Conservation (phyloP, 1,140 invertebrate genomes). For the Drosophila arizonae region DNA sequence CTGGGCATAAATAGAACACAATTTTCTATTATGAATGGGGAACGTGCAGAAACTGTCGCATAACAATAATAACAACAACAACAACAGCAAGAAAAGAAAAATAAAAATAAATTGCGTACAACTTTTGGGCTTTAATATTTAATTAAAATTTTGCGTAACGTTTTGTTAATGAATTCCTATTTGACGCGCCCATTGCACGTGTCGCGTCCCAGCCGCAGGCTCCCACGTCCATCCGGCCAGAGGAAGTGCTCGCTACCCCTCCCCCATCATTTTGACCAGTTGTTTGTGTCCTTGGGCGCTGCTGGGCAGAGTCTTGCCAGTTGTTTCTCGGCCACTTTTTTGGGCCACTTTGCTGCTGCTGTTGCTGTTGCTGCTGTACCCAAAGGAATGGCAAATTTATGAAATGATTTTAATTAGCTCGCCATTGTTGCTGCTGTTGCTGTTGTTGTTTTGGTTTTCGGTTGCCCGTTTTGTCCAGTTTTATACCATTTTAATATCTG, state of each 20-base stretch:
- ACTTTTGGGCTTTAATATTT: conserved; percentile 79
- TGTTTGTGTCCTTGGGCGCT: conserved; percentile 22
- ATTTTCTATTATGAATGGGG: conserved; percentile 52
- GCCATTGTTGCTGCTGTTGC: conserved; percentile 20
- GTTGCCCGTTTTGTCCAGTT: conserved; percentile 39
- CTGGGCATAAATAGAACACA: conserved; percentile 37
- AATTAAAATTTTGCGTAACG: conserved; percentile 81
- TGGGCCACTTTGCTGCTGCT: conserved; percentile 40
- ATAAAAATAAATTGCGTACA: conserved; percentile 61
- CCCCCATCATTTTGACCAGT: not conserved
- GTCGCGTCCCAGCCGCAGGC: conserved; percentile 66
- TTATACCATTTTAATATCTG: conserved; percentile 62
- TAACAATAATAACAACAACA: conserved; percentile 44
- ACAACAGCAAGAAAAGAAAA: not conserved
- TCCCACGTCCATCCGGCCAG: conserved; percentile 11
- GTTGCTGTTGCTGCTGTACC: conserved; percentile 21
- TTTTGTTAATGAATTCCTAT: conserved; percentile 81
- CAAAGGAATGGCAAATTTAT: conserved; percentile 74
- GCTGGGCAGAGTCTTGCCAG: conserved; percentile 29
- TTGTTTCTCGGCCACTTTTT: conserved; percentile 41
- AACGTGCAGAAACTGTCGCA: conserved; percentile 14
- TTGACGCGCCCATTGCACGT: conserved; percentile 75
- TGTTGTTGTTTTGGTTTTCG: conserved; percentile 5
- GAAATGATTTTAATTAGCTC: conserved; percentile 78
- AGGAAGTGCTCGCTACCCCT: too few relatives aligned